A percentile compares a stretch with the other conserved stretches of the same genome.
Conservation (phyloP, 2,888 invertebrate genomes). For the Molorchus minor region DNA sequence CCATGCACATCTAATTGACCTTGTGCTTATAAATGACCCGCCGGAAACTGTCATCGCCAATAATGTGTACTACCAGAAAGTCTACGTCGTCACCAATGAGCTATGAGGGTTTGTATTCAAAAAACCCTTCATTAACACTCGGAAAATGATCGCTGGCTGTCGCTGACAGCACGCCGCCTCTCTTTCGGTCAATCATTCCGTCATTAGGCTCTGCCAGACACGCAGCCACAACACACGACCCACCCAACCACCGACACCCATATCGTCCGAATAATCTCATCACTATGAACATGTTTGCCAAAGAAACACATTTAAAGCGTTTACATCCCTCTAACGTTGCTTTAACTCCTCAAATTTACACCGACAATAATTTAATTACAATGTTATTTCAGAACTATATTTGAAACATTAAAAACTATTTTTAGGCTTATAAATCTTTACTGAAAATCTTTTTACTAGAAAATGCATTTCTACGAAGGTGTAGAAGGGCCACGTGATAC, state of each 20-base stretch:
- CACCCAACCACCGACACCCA: constrained; percentile 41
- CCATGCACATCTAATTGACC: constrained; percentile 62
- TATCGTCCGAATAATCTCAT: too few relatives aligned
- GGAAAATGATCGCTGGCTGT: constrained; percentile 63
- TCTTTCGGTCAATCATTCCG: constrained; percentile 60
- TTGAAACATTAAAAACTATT: too few relatives aligned
- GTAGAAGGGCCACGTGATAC: too few relatives aligned
- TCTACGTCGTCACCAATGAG: constrained; percentile 58
- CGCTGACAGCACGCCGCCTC: constrained; percentile 55
- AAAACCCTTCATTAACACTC: constrained; percentile 64
- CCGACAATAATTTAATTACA: too few relatives aligned
- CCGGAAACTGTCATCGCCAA: constrained; percentile 61
- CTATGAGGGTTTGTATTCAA: constrained; percentile 60
- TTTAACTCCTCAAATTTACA: too few relatives aligned
- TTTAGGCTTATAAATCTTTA: too few relatives aligned
- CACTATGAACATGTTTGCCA: too few relatives aligned
- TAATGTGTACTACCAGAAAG: constrained; percentile 61
- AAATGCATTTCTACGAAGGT: too few relatives aligned
- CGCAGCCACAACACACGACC: constrained; percentile 41
- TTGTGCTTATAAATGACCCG: constrained; percentile 62
- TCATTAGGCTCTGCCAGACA: constrained; percentile 52
- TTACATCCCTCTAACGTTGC: too few relatives aligned
- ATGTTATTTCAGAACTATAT: too few relatives aligned
- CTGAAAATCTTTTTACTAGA: too few relatives aligned
- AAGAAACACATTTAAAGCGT: too few relatives aligned